Evolutionary conservation across 2,888 invertebrate species (phyloP).

Genomic region (Pyrocoelia pectoralis): DNA sequence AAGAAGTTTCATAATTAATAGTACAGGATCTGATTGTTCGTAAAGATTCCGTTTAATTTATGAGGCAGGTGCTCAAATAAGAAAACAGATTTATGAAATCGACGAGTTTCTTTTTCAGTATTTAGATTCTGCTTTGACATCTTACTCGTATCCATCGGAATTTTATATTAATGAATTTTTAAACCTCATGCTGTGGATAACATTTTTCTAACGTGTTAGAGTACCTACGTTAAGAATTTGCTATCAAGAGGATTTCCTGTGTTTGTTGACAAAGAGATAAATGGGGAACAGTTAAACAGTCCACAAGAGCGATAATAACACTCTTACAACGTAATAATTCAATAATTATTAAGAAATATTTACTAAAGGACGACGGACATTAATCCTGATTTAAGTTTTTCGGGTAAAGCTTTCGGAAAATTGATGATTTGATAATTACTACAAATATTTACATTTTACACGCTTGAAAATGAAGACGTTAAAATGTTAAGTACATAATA

Average conservation of each 20-base stretch:
- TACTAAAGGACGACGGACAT: not conserved
- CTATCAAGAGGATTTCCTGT: slow-evolving; percentile 1
- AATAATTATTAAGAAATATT: not conserved
- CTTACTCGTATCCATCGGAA: slow-evolving; percentile 10
- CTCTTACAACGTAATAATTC: not conserved
- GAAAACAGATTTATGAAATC: slow-evolving; percentile 13
- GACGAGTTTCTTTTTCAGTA: slow-evolving; percentile 9
- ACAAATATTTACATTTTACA: slow-evolving; percentile 1
- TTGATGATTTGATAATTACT: slow-evolving; percentile 1
- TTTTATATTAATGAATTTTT: slow-evolving; percentile 12
- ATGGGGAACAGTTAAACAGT: not conserved
- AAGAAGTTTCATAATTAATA: slow-evolving; percentile 5
- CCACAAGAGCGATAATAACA: not conserved
- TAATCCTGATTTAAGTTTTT: not conserved
- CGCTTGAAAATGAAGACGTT: slow-evolving; percentile 1
- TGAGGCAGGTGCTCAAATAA: slow-evolving; percentile 7
- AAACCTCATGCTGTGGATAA: slow-evolving; percentile 3
- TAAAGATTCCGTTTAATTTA: slow-evolving; percentile 10
- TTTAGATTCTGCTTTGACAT: slow-evolving; percentile 11
- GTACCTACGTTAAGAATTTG: slow-evolving; percentile 1
- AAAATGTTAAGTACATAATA: not conserved
- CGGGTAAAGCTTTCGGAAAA: not conserved
- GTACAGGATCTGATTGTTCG: slow-evolving; percentile 8
- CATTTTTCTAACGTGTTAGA: slow-evolving; percentile 2
- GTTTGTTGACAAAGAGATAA: slow-evolving; percentile 1